Percentiles rank a stretch among this genome's conserved stretches.
Conservation (phyloP, 2,888 invertebrate genomes). For the Amphipoea oculea region DNA sequence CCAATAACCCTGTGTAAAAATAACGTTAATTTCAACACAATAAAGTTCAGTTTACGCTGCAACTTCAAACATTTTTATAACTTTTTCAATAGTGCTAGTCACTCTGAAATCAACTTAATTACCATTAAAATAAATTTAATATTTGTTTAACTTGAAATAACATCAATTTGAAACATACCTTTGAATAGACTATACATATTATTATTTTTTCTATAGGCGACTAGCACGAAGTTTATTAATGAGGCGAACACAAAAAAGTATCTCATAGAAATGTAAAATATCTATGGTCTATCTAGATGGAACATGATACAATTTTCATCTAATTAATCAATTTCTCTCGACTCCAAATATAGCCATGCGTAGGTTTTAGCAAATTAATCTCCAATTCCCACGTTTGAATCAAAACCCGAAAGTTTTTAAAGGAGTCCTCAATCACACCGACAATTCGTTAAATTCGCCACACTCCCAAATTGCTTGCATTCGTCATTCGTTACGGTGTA, state of each 20-base stretch:
- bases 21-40: too few relatives aligned
- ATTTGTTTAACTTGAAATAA: too few relatives aligned
- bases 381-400: slow-evolving; percentile 15
- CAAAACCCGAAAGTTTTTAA: slow-evolving; percentile 20
- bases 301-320: neutral
- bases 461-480: slow-evolving; percentile 61
- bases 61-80: too few relatives aligned
- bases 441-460: slow-evolving; percentile 58
- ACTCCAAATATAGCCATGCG: slow-evolving; percentile 15
- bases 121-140: too few relatives aligned
- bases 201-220: too few relatives aligned
- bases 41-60: too few relatives aligned
- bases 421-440: slow-evolving; percentile 48
- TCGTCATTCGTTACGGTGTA: slow-evolving; percentile 63
- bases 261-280: too few relatives aligned
- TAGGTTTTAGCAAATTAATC: slow-evolving; percentile 17
- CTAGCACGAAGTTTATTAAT: neutral
- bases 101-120: too few relatives aligned
- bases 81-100: too few relatives aligned
- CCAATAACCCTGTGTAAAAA: too few relatives aligned
- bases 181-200: too few relatives aligned
- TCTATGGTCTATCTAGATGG: neutral
- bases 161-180: too few relatives aligned
- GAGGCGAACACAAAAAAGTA: neutral
- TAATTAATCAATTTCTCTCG: slow-evolving; percentile 43